These are phyloP conservation scores for Cyprinus carpio DNA, from an alignment of 2,113 vertebrate species.

Conservation along the genomic window DNA sequence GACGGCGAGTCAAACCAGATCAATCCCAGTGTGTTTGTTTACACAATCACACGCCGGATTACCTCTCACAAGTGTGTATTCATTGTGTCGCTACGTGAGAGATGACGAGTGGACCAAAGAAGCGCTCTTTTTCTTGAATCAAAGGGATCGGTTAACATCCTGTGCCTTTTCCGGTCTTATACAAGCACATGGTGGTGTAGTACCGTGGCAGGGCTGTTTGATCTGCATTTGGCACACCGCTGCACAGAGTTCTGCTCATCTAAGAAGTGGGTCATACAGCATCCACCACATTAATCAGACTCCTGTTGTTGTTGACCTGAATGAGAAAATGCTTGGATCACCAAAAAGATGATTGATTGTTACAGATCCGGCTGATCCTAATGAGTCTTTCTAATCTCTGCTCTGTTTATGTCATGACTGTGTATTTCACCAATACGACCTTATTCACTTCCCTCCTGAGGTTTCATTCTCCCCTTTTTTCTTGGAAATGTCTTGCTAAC, in stretches of 20 bases:
- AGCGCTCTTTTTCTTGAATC: background rate
- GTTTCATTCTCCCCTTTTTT: background rate
- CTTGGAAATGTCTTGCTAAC: background rate
- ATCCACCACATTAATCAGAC: conserved; percentile 55
- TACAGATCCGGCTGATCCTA: conserved; percentile 39
- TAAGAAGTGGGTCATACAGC: conserved; percentile 52
- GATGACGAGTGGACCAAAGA: background rate
- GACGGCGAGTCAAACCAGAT: conserved; percentile 51
- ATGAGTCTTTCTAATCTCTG: conserved; percentile 53
- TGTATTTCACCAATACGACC: conserved; percentile 22
- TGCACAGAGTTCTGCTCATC: conserved; percentile 21
- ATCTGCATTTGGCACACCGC: conserved; percentile 31
- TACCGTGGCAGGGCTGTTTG: conserved; percentile 6
- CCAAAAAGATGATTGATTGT: conserved; percentile 56
- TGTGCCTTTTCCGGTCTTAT: background rate
- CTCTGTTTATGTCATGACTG: conserved; percentile 50
- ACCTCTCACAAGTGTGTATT: background rate
- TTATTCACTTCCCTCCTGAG: conserved; percentile 18
- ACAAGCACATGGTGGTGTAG: conserved; percentile 7
- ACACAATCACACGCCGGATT: conserved; percentile 40
- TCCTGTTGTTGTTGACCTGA: conserved; percentile 49
- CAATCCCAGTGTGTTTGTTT: conserved; percentile 43
- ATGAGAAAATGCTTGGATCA: conserved; percentile 54
- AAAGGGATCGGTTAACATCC: background rate
- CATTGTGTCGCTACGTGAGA: too few species aligned